Percentiles rank a stretch among this genome's conserved stretches.
Conservation (phyloP, 2,888 invertebrate genomes). For the Lathronympha strigana region DNA sequence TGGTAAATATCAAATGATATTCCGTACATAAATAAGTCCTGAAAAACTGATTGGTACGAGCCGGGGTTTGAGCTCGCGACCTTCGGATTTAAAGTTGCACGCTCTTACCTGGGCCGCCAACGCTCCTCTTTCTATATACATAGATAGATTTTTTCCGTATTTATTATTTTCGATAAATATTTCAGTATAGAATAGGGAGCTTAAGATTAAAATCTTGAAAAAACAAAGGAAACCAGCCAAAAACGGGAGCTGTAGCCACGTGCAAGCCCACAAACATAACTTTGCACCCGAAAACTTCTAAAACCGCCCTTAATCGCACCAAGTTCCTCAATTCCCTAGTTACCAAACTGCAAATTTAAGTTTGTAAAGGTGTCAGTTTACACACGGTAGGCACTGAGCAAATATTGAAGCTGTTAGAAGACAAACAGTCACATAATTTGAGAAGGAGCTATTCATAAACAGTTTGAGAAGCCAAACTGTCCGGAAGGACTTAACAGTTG, state of each 20-base stretch:
- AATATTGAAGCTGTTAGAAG: slow-evolving; percentile 69
- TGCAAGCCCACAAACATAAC: slow-evolving; percentile 46
- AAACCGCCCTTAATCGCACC: slow-evolving; percentile 6
- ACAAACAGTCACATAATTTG: slow-evolving; percentile 66
- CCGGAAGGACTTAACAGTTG: no score
- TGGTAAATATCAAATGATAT: no score
- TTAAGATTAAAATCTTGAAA: slow-evolving; percentile 67
- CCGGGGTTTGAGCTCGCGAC: no score
- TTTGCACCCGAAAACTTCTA: background rate
- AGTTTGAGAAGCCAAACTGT: no score
- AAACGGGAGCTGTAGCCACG: slow-evolving; percentile 72
- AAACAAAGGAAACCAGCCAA: slow-evolving; percentile 63
- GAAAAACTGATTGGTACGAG: no score
- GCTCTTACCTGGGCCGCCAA: no score
- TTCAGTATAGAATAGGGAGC: no score
- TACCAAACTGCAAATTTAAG: slow-evolving; percentile 47
- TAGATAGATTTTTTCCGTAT: no score
- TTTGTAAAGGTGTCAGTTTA: slow-evolving; percentile 54
- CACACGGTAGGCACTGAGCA: slow-evolving; percentile 60
- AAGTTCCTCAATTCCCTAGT: background rate
- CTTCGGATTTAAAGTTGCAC: no score
- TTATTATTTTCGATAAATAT: no score
- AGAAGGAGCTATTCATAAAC: slow-evolving; percentile 22
- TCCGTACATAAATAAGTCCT: no score
- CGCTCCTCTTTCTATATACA: no score